Evolutionary conservation across 2,888 invertebrate species (phyloP), one percentile per base, ranked within the genome.

Genomic region (Mesorhabditis spiculigera): DNA sequence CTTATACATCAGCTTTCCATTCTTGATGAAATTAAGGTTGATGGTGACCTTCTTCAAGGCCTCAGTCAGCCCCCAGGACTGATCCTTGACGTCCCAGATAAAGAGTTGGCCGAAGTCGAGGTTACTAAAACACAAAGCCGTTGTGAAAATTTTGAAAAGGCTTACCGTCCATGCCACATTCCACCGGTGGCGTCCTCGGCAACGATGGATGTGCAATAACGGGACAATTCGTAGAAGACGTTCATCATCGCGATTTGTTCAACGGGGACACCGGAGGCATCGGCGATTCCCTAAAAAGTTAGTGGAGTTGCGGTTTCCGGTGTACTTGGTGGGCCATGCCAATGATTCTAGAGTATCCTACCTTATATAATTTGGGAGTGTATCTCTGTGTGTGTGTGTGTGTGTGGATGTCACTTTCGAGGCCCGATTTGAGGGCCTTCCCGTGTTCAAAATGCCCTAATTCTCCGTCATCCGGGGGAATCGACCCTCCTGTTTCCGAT

Each of bases 151-250:
- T n/a, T n/a, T n/a, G n/a, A n/a, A n/a, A n/a, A n/a, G n/a, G n/a
- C n/a, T n/a, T n/a, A n/a, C 75, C 75, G 73, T 0, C 75, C 78
- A 65, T 78, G 78, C 67, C 75, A 78, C 5, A 78, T 66, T 66
- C 74, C 75, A 68, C 76, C 77, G 43, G 74, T 75, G 8, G 69
- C 68, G 4, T 71, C 73, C 65, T 81, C 78, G 13, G 81, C 81
- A 8, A 81, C 74, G 66, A 81, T 81, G 6, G 78, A 78, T 0
- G 81, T 81, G 67, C 81, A 81, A 71, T 77, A 81, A 41, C 81
- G 71, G n/a, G 81, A 80, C 68, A 81, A 67, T 66, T 81, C 81
- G 65, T 81, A 81, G 73, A 81, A 81, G 63, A 81, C 73, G 71
- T 81, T 81, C 68, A 81, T 58, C 68, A 81, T 76, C 4, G 81